Conservation (phyloP, 2,797 vertebrate species). For the Chrysocyon brachyurus region DNA sequence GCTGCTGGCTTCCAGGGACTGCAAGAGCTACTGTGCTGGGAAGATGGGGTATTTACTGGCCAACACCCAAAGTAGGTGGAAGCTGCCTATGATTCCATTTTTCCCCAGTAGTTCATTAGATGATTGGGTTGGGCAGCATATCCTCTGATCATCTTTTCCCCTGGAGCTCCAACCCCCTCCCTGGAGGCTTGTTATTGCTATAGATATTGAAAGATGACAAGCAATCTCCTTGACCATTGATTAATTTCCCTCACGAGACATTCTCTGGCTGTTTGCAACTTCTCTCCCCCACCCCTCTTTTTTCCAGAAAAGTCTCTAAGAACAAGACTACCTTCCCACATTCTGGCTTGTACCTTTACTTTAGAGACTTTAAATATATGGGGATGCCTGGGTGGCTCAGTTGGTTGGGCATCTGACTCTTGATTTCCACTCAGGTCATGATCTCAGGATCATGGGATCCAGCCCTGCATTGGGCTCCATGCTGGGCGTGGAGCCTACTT, state of each 20-base stretch:
- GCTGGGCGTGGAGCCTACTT: background rate
- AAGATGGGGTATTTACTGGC: conserved; percentile 70
- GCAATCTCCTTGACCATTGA: conserved; percentile 80
- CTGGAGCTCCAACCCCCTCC: conserved; percentile 58
- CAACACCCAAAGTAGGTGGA: conserved; percentile 55
- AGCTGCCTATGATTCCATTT: conserved; percentile 50
- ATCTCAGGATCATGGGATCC: background rate
- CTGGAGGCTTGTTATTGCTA: conserved; percentile 80
- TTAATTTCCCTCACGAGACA: conserved; percentile 77
- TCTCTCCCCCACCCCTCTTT: conserved; percentile 23
- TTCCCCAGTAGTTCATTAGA: conserved; percentile 62
- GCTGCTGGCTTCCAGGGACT: conserved; percentile 52
- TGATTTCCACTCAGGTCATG: background rate
- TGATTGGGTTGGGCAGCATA: conserved; percentile 23
- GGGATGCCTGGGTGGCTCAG: background rate
- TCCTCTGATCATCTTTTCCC: conserved; percentile 68
- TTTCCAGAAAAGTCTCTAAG: conserved; percentile 61
- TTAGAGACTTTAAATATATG: background rate
- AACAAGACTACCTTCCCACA: background rate
- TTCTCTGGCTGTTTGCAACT: conserved; percentile 44
- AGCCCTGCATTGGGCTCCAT: background rate
- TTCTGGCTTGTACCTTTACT: background rate
- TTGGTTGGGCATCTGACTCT: background rate
- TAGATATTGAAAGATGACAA: conserved; percentile 83
- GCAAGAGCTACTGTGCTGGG: conserved; percentile 57